Evolutionary conservation across 1,140 invertebrate species (phyloP).

Genomic region (Bursaphelenchus mucronatus): DNA sequence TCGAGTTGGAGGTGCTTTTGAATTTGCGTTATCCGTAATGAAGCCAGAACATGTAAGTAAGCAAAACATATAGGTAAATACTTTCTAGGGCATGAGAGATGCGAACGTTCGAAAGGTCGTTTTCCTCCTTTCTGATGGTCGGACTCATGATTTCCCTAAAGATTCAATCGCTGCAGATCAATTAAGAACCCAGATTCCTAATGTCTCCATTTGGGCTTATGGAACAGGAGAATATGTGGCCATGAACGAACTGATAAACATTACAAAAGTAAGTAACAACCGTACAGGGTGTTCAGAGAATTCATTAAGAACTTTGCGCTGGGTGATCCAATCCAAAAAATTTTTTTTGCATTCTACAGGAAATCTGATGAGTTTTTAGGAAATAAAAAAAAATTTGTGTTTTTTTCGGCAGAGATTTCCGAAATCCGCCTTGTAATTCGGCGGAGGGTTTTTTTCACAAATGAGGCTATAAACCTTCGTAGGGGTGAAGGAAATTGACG

Average conservation of each 20-base stretch:
- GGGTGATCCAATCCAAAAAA: too few species aligned
- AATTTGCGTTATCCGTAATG: constrained; percentile 52
- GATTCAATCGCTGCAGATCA: constrained; percentile 26
- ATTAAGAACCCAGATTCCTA: constrained; percentile 44
- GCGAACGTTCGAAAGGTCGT: constrained; percentile 54
- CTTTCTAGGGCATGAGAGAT: constrained; percentile 52
- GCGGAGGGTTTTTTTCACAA: too few species aligned
- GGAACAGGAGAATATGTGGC: constrained; percentile 60
- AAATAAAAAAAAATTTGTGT: too few species aligned
- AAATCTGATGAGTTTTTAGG: too few species aligned
- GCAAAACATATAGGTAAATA: constrained; percentile 20
- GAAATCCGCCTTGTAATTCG: too few species aligned
- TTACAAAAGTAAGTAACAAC: constrained; percentile 43
- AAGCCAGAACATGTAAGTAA: constrained; percentile 30
- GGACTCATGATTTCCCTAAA: constrained; percentile 56
- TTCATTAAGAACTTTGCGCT: too few species aligned
- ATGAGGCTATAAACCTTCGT: too few species aligned
- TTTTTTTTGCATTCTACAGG: too few species aligned
- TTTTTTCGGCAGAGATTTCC: too few species aligned
- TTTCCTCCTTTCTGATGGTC: constrained; percentile 54
- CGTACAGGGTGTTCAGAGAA: too few species aligned
- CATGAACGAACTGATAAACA: constrained; percentile 55
- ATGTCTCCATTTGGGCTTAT: constrained; percentile 58
- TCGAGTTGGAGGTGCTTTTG: constrained; percentile 54
- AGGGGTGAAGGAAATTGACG: too few species aligned